Conservation (phyloP, 1,140 invertebrate species). For the Thaumetopoea pityocampa region DNA sequence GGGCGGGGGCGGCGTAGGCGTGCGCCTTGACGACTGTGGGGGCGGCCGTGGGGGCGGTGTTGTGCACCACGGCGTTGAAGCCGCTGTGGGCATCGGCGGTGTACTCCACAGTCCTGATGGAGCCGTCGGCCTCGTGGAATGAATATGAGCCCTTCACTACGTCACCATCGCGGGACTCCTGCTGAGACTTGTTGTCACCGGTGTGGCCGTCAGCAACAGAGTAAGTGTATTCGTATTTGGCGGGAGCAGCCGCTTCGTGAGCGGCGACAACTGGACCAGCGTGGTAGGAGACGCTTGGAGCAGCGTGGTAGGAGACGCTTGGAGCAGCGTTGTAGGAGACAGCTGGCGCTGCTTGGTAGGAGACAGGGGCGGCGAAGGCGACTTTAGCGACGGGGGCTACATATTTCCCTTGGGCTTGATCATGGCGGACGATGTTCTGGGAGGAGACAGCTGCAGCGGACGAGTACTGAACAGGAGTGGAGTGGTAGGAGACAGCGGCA, state of each 20-base stretch:
- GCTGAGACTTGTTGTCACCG: constrained; percentile 59
- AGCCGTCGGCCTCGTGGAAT: constrained; percentile 72
- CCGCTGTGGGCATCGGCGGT: constrained; percentile 72
- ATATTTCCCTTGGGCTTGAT: constrained; percentile 32
- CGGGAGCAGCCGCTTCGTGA: constrained; percentile 10
- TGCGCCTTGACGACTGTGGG: constrained; percentile 20
- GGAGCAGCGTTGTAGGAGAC: constrained; percentile 28
- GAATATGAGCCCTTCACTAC: constrained; percentile 75
- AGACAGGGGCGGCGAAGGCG: constrained; percentile 34
- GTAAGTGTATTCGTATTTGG: constrained; percentile 70
- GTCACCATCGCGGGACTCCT: constrained; percentile 73
- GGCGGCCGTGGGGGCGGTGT: constrained; percentile 16
- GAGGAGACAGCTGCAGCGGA: constrained; percentile 49
- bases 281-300: constrained; percentile 26
- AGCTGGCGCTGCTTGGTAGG: constrained; percentile 39
- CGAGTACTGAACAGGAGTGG: constrained; percentile 41
- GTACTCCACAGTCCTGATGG: constrained; percentile 73
- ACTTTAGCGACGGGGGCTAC: constrained; percentile 24
- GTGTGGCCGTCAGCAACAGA: constrained; percentile 15
- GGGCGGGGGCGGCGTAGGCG: constrained; percentile 12
- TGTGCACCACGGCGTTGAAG: constrained; percentile 76
- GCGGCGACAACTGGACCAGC: constrained; percentile 22
- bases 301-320: constrained; percentile 22
- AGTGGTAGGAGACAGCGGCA: constrained; percentile 32
- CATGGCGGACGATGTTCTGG: constrained; percentile 48